Evolutionary conservation across 2,888 invertebrate genomes (phyloP).

Genomic region (Harmothoe impar): DNA sequence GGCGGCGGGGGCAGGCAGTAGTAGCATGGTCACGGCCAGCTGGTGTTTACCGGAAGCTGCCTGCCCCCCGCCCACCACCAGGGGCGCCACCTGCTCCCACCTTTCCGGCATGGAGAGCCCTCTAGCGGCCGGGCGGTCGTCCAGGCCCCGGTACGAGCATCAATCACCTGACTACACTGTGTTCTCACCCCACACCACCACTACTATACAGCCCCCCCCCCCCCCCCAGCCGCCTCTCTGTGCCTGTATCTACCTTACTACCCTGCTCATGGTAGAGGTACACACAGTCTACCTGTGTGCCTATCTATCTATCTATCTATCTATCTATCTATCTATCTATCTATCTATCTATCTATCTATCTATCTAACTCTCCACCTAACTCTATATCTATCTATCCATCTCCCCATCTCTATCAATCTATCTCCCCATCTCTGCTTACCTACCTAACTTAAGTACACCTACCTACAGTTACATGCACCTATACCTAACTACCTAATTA

Average conservation of each 20-base stretch:
- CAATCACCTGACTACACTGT: constrained; percentile 24
- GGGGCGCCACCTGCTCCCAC: constrained; percentile 49
- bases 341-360: not conserved
- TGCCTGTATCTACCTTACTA: not conserved
- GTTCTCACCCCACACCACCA: not conserved
- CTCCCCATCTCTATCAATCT: not conserved
- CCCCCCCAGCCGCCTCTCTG: not conserved
- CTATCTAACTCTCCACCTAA: not conserved
- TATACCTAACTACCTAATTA: too few relatives aligned
- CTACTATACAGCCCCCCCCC: not conserved
- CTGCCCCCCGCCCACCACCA: not conserved
- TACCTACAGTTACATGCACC: too few relatives aligned
- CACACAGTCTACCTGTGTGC: not conserved
- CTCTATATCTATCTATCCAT: not conserved
- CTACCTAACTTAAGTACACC: too few relatives aligned
- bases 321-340: not conserved
- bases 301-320: not conserved
- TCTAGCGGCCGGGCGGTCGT: not conserved
- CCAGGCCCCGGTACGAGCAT: constrained; percentile 21
- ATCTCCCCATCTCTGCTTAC: not conserved
- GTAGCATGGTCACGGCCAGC: constrained; percentile 3
- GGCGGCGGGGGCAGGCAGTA: not conserved
- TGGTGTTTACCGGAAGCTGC: constrained; percentile 49
- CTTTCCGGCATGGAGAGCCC: constrained; percentile 32
- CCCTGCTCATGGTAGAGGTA: not conserved